These are phyloP conservation scores for Carassius carassius DNA, from an alignment of 2,113 vertebrate genomes.

Conservation along the genomic window DNA sequence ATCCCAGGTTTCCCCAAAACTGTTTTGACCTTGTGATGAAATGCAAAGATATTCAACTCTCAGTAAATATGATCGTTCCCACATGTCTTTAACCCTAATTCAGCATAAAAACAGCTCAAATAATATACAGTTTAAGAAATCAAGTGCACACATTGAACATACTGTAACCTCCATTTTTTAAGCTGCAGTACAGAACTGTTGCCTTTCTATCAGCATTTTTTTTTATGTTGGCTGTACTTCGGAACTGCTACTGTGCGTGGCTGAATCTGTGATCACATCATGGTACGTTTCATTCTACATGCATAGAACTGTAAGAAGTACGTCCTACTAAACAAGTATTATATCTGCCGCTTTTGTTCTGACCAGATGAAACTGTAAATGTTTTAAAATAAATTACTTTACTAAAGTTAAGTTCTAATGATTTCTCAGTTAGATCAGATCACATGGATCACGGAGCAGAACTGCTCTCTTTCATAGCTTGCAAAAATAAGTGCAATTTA, in stretches of 20 bases:
- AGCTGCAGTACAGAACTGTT: not conserved
- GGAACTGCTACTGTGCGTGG: no score
- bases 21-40: no score
- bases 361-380: not conserved
- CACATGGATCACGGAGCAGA: not conserved
- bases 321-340: not conserved
- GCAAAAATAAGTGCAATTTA: not conserved
- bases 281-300: not conserved
- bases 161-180: not conserved
- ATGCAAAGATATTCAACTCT: not conserved
- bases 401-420: not conserved
- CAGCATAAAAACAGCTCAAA: not conserved
- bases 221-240: no score
- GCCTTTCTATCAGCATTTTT: no score
- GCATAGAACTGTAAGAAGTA: not conserved
- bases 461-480: not conserved
- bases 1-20: no score
- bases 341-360: not conserved
- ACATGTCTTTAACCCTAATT: not conserved
- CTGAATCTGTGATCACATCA: no score
- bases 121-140: not conserved
- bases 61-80: not conserved
- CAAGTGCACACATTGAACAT: not conserved
- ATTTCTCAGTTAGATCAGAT: not conserved
- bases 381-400: not conserved